Conservation (phyloP, 2,888 invertebrate genomes). For the Lapara coniferarum region DNA sequence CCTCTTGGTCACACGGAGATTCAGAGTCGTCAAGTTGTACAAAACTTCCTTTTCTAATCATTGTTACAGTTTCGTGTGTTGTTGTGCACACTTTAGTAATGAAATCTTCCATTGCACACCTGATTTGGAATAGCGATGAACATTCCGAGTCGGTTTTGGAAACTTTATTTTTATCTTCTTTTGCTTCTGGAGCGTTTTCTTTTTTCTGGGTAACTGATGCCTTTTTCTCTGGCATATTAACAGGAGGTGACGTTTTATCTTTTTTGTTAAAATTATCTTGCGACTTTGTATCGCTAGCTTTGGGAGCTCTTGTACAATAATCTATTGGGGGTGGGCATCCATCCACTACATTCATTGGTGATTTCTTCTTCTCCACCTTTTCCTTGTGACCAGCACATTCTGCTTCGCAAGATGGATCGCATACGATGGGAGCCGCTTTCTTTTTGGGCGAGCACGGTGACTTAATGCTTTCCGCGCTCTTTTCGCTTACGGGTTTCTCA, state of each 20-base stretch:
- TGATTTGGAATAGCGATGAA: constrained; percentile 51
- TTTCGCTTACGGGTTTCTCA: neutral
- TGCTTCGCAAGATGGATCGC: constrained; percentile 18
- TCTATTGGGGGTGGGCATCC: constrained; percentile 14
- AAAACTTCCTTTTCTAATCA: constrained; percentile 48
- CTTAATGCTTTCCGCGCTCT: neutral
- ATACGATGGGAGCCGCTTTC: neutral
- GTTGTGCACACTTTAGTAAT: constrained; percentile 50
- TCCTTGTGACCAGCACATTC: neutral
- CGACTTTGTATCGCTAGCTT: neutral
- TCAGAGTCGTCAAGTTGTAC: constrained; percentile 45
- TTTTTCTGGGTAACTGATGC: neutral
- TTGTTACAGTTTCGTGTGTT: constrained; percentile 54
- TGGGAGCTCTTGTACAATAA: neutral
- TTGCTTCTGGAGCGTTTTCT: neutral
- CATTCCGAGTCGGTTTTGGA: constrained; percentile 33
- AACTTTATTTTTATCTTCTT: neutral
- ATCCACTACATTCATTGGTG: neutral
- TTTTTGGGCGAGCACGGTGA: neutral
- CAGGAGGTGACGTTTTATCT: neutral
- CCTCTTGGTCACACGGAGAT: constrained; percentile 34
- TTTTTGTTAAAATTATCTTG: neutral
- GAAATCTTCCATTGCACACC: constrained; percentile 54
- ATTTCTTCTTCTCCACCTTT: neutral
- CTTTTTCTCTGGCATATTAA: neutral